A percentile compares a stretch with the other conserved stretches of the same genome.
Conservation (phyloP, 2,888 invertebrate genomes). For the Rotaria macrura region DNA sequence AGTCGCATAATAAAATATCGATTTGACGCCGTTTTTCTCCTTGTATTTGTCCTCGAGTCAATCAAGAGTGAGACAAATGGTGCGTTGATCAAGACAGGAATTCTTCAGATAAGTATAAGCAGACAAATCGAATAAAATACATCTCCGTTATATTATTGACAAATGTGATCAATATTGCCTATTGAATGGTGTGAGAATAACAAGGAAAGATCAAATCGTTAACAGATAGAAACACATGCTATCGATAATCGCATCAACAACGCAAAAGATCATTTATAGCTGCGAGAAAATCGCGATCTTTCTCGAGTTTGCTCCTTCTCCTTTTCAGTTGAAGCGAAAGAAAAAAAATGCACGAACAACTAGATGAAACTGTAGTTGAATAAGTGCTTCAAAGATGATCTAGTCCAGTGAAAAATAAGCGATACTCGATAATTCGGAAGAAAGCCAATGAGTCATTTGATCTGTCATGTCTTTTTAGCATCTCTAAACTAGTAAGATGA, state of each 20-base stretch:
- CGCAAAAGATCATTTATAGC: not conserved
- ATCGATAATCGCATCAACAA: not conserved
- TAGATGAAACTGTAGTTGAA: too few relatives aligned
- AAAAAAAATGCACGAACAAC: too few relatives aligned
- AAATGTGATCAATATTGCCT: not conserved
- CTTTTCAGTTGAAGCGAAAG: too few relatives aligned
- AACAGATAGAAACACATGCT: not conserved
- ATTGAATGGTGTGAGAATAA: not conserved
- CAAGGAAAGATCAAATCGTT: not conserved
- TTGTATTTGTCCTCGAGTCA: not conserved
- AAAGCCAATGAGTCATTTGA: too few relatives aligned
- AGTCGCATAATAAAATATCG: not conserved
- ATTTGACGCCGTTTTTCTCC: not conserved
- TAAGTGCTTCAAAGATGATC: too few relatives aligned
- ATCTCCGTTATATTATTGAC: not conserved
- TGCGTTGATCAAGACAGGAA: not conserved
- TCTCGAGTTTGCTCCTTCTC: not conserved
- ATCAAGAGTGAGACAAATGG: not conserved
- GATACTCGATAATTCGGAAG: too few relatives aligned
- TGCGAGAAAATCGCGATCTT: not conserved
- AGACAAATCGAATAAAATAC: not conserved
- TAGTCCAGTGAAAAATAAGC: too few relatives aligned
- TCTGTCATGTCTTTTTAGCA: too few relatives aligned
- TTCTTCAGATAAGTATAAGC: not conserved
- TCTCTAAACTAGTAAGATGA: too few relatives aligned